Evolutionary conservation across 1,140 invertebrate genomes (phyloP), one percentile per base, ranked within the genome.

Genomic region (Aricia agestis): DNA sequence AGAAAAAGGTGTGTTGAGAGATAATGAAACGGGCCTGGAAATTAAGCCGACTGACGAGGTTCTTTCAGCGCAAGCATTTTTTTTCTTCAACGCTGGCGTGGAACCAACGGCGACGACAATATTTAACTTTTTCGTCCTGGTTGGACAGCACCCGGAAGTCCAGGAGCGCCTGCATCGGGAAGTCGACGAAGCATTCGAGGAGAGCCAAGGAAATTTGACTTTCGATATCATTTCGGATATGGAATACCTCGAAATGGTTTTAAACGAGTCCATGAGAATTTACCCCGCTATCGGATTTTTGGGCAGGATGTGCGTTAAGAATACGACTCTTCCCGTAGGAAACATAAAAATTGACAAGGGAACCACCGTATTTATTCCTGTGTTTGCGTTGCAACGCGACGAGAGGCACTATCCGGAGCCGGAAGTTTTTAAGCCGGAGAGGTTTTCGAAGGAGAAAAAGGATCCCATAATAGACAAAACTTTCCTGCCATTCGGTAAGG

Each of bases 401-500:
- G 70, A 78, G 17, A 80, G 79, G 79, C 78, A 92, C 66, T 95
- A 92, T 79, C 90, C 92, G 0, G 82, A 94, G 52, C 94, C 94
- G 1, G 88, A 94, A 17, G 77, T 80, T 61, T 95, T 94, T 70
- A 88, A 93, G 73, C 94, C 94, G 0, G 93, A 94, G 66, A 80
- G 94, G 71, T 95, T 94, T 72, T 87, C 78, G 10, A 78, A 86
- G 0, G 90, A 94, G 69, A 87, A 90, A 69, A 61, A 82, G 2
- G 76, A 79, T 17, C 73, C 77, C 2, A 82, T 94, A 19, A 91
- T 88, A 67, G 90, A 83, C 0, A 93, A 89, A 78, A 69, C 89
- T 1, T 95, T 93, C 78, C 78, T 96, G 59, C 94, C 95, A 0
- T 96, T 96, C 82, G 95, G 95, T 0, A 94, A 95, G 75, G 95